These are phyloP conservation scores for Zelostemma sp. DNA, from an alignment of 1,140 invertebrate genomes.

Conservation along the genomic window DNA sequence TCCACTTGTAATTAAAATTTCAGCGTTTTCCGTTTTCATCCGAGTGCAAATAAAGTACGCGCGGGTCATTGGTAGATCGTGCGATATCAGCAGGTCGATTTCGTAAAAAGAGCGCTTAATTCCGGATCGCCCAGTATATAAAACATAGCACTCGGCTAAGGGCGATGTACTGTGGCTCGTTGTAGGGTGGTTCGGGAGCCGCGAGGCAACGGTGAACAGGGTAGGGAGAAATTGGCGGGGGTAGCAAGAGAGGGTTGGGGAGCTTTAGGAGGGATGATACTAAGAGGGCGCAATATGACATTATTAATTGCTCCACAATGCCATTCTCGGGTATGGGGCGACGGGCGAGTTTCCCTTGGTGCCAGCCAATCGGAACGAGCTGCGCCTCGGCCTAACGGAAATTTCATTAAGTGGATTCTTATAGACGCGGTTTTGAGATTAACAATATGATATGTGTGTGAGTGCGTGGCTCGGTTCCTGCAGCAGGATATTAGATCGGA, in stretches of 20 bases:
- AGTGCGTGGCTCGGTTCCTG: conserved; percentile 32
- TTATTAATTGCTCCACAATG: conserved; percentile 66
- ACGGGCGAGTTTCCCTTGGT: conserved; percentile 39
- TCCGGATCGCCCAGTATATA: conserved; percentile 38
- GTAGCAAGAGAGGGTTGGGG: conserved; percentile 8
- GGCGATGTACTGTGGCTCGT: conserved; percentile 44
- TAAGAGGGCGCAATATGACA: conserved; percentile 61
- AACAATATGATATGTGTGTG: conserved; percentile 60
- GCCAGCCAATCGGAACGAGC: conserved; percentile 51
- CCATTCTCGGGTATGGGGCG: conserved; percentile 45
- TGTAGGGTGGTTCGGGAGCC: conserved; percentile 37
- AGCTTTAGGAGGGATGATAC: conserved; percentile 37
- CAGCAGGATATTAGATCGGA: conserved; percentile 61
- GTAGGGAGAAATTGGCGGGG: conserved; percentile 11
- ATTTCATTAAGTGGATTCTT: conserved; percentile 68
- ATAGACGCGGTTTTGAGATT: conserved; percentile 64
- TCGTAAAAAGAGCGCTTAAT: no score
- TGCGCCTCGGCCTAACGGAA: conserved; percentile 51
- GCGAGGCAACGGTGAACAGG: conserved; percentile 29
- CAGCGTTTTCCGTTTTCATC: no score
- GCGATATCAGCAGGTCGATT: no score
- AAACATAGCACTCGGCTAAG: conserved; percentile 38
- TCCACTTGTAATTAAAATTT: no score
- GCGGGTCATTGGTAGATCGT: no score
- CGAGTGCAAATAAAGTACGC: no score